Evolutionary conservation across 2,888 invertebrate species (phyloP).

Genomic region (Aphidius colemani): DNA sequence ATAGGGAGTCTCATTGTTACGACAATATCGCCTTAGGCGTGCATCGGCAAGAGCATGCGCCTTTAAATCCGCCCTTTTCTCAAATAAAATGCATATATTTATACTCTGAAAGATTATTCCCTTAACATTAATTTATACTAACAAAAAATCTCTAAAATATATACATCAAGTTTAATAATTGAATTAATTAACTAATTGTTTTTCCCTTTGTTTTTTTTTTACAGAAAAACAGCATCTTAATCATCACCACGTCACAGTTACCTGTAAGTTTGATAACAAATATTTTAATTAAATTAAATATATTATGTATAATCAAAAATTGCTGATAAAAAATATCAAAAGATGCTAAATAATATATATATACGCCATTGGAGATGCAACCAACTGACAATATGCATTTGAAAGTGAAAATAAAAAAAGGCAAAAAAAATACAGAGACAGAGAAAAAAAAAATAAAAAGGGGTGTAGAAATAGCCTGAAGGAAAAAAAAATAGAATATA

Average conservation of each 20-base stretch:
- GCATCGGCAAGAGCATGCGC: slow-evolving; percentile 48
- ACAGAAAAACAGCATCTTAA: slow-evolving; percentile 52
- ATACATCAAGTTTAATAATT: neutral
- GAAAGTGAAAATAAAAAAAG: no score
- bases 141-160: no score
- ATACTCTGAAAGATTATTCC: no score
- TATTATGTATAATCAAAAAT: neutral
- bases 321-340: neutral
- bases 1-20: slow-evolving; percentile 52
- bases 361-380: slow-evolving; percentile 18
- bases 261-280: slow-evolving; percentile 49
- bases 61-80: slow-evolving; percentile 2
- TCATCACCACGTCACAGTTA: slow-evolving; percentile 54
- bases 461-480: slow-evolving; percentile 11
- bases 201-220: slow-evolving; percentile 39
- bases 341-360: slow-evolving; percentile 1
- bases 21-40: slow-evolving; percentile 56
- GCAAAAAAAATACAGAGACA: slow-evolving; percentile 20
- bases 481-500: slow-evolving; percentile 18
- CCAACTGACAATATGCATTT: slow-evolving; percentile 23
- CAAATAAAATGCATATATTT: no score
- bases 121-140: no score
- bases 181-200: neutral
- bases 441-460: slow-evolving; percentile 14
- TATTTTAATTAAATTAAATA: neutral